Base-by-base conservation (phyloP, 2,888 invertebrate species). In the Notodonta ziczac region DNA sequence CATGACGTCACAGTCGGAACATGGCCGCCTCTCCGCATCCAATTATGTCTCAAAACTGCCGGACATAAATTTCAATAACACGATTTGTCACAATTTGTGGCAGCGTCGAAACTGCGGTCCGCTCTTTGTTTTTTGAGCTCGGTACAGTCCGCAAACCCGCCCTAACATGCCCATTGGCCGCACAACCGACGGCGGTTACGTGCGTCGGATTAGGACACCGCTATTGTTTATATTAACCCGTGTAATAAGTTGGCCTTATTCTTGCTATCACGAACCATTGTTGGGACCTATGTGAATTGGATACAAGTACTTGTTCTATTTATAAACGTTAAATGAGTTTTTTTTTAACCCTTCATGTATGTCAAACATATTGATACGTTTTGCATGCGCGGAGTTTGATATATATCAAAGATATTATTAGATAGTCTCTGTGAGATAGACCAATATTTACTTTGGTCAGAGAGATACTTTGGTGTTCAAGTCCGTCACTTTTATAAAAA, bases 1-100 rank as follows among this genome's bases (percentile, higher is more conserved):
- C 82, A 83, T 89, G 89, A 88, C 89, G 88, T 90, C 87, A 90
- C 81, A 82, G 76, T 72, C 81, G 80, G 75, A 87, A 85, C 80
- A 83, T 86, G 85, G 85, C 84, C 75, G 84, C 81, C 83, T 14
- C 83, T 85, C 85, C 82, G 83, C 86, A 85, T 88, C 87, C 88
- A 91, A 89, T 90, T 91, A 90, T 86, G 85, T 87, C 87, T 87
- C 86, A 89, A 91, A 89, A 89, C 87, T 87, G 87, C 85, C 83
- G 86, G 84, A 88, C 89, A 89, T 90, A 88, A 90, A 91, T 90
- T 90, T 89, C 89, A 87, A 90, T 89, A 90, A 89, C 83, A 87
- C 85, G 88, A 89, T 90, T 89, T 89, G 88, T 88, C 87, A 88
- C 87, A 87, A 87, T 88, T 88, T 89, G 87, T 80, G 88, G 87